Evolutionary conservation across 2,113 vertebrate species (phyloP).

Genomic region (zebrafish (Danio rerio)): GRCz12tu NC_133196.1:43531501-43532000

Average conservation of each 20-base stretch:
- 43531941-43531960: slow-evolving; percentile 61
- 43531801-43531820: slow-evolving; percentile 64
- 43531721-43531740: slow-evolving; percentile 64
- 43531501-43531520: slow-evolving; percentile 63
- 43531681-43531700: neutral
- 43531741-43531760: slow-evolving; percentile 21
- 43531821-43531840: slow-evolving; percentile 64
- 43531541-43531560: slow-evolving; percentile 63
- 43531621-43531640: slow-evolving; percentile 63
- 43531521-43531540: slow-evolving; percentile 60
- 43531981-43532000: slow-evolving; percentile 61
- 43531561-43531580: slow-evolving; percentile 56
- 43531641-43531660: slow-evolving; percentile 57
- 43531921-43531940: slow-evolving; percentile 61
- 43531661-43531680: slow-evolving; percentile 56
- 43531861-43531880: slow-evolving; percentile 51
- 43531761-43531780: slow-evolving; percentile 69
- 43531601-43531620: slow-evolving; percentile 68
- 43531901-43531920: slow-evolving; percentile 53
- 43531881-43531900: neutral
- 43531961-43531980: slow-evolving; percentile 67
- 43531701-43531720: slow-evolving; percentile 60
- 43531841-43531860: slow-evolving; percentile 59
- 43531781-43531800: slow-evolving; percentile 71
- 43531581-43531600: slow-evolving; percentile 73